phyloP scores from a whole-genome alignment of 2,797 vertebrate genomes.

The Threskiornis aethiopicus region DNA sequence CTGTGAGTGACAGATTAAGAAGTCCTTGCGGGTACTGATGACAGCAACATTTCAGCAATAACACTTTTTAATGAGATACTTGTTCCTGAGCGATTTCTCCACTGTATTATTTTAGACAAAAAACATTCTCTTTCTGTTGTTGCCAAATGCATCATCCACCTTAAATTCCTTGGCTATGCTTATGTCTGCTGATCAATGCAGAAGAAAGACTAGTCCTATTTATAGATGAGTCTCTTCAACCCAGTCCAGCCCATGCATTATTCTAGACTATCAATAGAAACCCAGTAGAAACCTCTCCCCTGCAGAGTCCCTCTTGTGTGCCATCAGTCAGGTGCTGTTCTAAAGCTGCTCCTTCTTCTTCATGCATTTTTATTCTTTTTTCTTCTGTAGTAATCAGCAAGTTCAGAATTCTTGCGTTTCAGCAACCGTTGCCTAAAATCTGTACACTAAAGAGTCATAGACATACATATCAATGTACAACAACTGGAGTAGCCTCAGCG shows the following conservation, averaged over 20 bases:
- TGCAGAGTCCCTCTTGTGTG: neutral
- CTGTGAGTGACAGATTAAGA: neutral
- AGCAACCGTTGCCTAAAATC: neutral
- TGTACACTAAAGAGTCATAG: neutral
- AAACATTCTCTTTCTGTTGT: neutral
- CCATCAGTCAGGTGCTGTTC: neutral
- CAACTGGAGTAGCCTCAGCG: neutral
- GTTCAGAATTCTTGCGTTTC: neutral
- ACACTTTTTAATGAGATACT: neutral
- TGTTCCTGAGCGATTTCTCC: neutral
- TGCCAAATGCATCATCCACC: neutral
- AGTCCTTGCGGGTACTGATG: neutral
- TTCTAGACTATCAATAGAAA: neutral
- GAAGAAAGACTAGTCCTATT: neutral
- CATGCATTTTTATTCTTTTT: constrained; percentile 1
- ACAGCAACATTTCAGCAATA: neutral
- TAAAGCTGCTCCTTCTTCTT: neutral
- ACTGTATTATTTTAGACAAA: neutral
- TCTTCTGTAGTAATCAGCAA: neutral
- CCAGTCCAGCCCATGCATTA: neutral
- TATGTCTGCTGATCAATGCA: neutral
- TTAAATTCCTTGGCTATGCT: neutral
- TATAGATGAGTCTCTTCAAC: neutral
- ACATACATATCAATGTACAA: neutral
- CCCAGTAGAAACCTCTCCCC: neutral